phyloP scores from a whole-genome alignment of 2,888 invertebrate species.

The Protophormia terraenovae region DNA sequence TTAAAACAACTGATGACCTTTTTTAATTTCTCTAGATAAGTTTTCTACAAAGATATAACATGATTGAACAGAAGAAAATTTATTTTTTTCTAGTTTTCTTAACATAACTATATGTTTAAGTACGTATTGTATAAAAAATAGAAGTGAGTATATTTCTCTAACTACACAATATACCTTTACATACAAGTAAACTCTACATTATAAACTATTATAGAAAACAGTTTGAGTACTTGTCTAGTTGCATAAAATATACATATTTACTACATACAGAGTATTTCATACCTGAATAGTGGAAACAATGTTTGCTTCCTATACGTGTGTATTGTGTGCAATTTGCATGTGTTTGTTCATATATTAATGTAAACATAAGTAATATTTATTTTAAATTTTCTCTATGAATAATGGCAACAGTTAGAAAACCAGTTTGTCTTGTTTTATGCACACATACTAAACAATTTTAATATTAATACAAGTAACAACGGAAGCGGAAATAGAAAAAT shows the following conservation, averaged over 20 bases:
- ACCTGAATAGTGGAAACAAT: too few species aligned
- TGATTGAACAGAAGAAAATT: too few species aligned
- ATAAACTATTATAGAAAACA: slow-evolving; percentile 19
- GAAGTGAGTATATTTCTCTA: neutral
- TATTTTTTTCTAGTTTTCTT: too few species aligned
- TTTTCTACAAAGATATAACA: too few species aligned
- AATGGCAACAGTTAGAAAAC: slow-evolving; percentile 27
- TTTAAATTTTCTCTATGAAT: slow-evolving; percentile 28
- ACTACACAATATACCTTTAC: neutral
- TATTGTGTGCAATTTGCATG: neutral
- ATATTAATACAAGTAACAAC: neutral
- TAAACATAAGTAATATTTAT: slow-evolving; percentile 42
- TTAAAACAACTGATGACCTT: too few species aligned
- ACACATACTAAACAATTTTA: neutral
- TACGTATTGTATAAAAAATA: neutral
- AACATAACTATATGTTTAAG: neutral
- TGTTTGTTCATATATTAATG: slow-evolving; percentile 33
- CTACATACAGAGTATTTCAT: neutral
- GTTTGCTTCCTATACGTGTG: neutral
- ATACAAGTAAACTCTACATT: neutral
- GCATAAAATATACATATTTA: neutral
- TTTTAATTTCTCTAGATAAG: too few species aligned
- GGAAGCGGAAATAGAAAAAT: slow-evolving; percentile 12
- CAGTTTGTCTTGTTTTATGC: neutral
- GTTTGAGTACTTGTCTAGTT: neutral